phyloP scores from a whole-genome alignment of 2,113 vertebrate genomes.

The Tragulus kanchil region DNA sequence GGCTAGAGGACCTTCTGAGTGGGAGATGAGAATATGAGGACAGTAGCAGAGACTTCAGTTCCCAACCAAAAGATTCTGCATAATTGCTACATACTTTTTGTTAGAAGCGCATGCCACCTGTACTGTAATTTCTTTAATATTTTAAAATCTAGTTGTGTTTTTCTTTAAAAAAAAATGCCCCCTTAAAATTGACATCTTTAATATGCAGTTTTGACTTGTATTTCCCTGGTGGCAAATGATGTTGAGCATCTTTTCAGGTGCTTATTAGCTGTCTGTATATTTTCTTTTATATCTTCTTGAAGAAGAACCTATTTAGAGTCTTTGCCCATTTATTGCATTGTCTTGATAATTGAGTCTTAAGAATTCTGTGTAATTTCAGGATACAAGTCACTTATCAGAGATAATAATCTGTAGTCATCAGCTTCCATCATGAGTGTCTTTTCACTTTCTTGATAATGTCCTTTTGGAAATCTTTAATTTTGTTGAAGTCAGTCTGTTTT shows the following conservation, averaged over 20 bases:
- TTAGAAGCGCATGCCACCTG: background rate
- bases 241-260: background rate
- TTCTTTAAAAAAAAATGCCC: background rate
- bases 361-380: background rate
- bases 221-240: background rate
- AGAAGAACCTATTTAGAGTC: background rate
- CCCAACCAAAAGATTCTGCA: background rate
- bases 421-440: background rate
- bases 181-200: background rate
- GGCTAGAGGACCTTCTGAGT: background rate
- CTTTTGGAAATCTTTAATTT: background rate
- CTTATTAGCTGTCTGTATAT: background rate
- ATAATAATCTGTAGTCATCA: background rate
- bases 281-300: background rate
- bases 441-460: background rate
- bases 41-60: background rate
- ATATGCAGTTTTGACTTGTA: background rate
- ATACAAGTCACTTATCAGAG: background rate
- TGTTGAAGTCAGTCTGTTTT: background rate
- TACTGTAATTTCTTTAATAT: background rate
- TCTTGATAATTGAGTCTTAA: constrained; percentile 3
- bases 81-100: background rate
- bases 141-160: background rate
- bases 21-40: background rate
- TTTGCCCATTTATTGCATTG: background rate